Evolutionary conservation across 2,888 invertebrate species (phyloP), one percentile per base, ranked within the genome.

Genomic region (Drosophila kokeensis): DNA sequence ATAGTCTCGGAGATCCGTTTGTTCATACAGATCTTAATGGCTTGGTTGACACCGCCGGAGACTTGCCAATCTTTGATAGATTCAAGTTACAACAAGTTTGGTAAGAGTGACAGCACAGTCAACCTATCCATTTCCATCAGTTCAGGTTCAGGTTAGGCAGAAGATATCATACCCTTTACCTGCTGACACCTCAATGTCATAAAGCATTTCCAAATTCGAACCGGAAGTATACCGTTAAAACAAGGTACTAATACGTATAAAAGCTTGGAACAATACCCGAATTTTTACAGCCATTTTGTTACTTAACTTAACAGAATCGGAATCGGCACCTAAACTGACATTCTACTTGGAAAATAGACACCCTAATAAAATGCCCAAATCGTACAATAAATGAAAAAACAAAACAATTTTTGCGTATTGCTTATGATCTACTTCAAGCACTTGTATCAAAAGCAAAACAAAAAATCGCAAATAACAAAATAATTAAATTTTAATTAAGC

Each of bases 11-110:
- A 13, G 1, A 7, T 42, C 13, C 2, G 21, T 7, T 21, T 3
- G 4, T 8, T 24, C 2, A 15, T 15, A 15, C 2, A 7, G 1
- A 15, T 45, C 15, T 2, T 4, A 21, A 13, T 21, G 7, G 21
- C 0, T 21, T 7, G 3, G 1, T 21, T 21, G 1, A 45, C 21
- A 4, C 7, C 1, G 21, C 7, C 1, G 0, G 0, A 36, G 7
- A 6, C 10, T 21, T 7, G 13, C 2, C 21, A 45, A 45, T 7
- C 7, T 1, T 45, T 24, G 4, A 15, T 24, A 15, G 2, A 1
- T 24, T 45, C 45, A 21, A 13, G 7, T 13, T 2, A 13, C 21
- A 7, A 7, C 13, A 4, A 21, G 3, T 10, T 32, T 32, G 11
- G 1, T 10, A 11, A 32, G 32, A 8, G 1, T 30, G 27, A 27